Evolutionary conservation across 2,113 vertebrate species (phyloP), one percentile per base, ranked within the genome.

Genomic region (Oxyura jamaicensis): DNA sequence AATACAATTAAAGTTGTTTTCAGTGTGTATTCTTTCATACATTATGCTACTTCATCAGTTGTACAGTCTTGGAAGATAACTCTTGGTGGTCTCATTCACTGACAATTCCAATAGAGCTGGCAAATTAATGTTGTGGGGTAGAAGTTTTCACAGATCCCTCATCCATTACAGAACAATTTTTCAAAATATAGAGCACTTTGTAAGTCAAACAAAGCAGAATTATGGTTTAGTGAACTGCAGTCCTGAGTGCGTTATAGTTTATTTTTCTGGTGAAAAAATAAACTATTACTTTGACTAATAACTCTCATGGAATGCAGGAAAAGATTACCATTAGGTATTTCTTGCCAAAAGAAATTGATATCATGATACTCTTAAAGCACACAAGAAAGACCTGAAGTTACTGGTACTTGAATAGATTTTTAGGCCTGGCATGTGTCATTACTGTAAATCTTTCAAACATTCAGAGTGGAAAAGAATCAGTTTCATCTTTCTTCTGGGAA

Each of bases 231-330:
- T 80, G 96, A 97, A 94, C 97, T 84, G 84, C 95, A 58, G 83
- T 75, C 78, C 94, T 97, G 96, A 98, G 98, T 98, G 98, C 93
- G 90, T 98, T 98, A 91, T 94, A 95, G 98, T 99, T 99, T 99
- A 99, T 99, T 98, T 99, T 98, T 98, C 98, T 98, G 97, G 92
- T 94, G 97, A 97, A 98, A 98, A 99, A 99, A 99, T 99, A 99
- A 99, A 99, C 98, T 97, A 97, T 98, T 98, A 98, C 98, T 98
- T 98, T 99, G 98, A 99, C 98, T 99, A 99, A 99, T 99, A 99
- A 99, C 98, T 98, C 85, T 77, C 85, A 95, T 97, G 98, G 98
- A 99, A 99, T 99, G 98, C 92, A 96, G 98, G 96, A 95, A 97
- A 91, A 98, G 97, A 98, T 98, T 97, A 93, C 97, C 52, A 25